Evolutionary conservation across 2,113 vertebrate species (phyloP).

Genomic region (Ctenomys sociabilis): DNA sequence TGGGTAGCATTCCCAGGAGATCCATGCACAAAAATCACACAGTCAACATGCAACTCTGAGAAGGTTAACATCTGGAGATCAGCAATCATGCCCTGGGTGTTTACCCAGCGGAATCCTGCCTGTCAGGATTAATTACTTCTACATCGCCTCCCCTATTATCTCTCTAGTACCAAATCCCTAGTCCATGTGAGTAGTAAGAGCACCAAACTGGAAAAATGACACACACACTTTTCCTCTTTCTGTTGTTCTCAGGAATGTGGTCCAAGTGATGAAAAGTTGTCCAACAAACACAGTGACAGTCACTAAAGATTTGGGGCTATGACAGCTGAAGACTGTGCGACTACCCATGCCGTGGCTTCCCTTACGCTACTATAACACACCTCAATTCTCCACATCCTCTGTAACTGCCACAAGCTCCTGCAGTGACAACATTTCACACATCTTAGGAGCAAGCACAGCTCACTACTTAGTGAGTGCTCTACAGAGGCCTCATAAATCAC

Average conservation of each 20-base stretch:
- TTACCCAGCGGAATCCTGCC: neutral
- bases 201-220: neutral
- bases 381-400: neutral
- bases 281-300: neutral
- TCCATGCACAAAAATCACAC: conserved; percentile 1
- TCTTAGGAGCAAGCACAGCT: neutral
- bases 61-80: conserved; percentile 43
- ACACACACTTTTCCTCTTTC: neutral
- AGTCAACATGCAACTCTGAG: neutral
- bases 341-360: neutral
- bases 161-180: neutral
- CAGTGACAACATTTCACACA: neutral
- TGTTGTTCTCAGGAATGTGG: neutral
- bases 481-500: conserved; percentile 1
- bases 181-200: neutral
- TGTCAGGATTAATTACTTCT: conserved; percentile 46
- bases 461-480: neutral
- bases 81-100: neutral
- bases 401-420: neutral
- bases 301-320: neutral
- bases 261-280: neutral
- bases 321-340: neutral
- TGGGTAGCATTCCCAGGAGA: neutral
- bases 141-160: neutral
- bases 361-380: neutral